Evolutionary conservation across 1,140 invertebrate genomes (phyloP).

Genomic region (Zaprionus gabonicus): DNA sequence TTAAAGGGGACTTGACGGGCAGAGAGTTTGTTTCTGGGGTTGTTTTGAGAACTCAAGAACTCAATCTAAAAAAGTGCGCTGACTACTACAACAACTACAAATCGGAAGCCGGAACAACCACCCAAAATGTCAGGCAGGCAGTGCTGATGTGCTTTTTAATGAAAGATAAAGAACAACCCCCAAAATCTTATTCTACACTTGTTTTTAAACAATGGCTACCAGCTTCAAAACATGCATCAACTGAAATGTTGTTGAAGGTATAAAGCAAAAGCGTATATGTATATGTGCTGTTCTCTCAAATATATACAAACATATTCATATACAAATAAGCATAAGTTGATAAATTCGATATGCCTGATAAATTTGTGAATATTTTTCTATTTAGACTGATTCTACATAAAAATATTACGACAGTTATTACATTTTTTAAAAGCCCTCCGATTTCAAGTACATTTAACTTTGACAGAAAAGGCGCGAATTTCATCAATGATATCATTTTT

Average conservation of each 20-base stretch:
- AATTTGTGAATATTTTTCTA: no score
- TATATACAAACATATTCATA: no score
- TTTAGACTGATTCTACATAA: no score
- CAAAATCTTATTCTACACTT: slow-evolving; percentile 44
- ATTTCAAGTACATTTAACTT: no score
- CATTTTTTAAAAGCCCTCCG: no score
- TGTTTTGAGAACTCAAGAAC: slow-evolving; percentile 39
- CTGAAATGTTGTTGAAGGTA: neutral
- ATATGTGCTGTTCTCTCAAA: no score
- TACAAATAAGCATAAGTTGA: no score
- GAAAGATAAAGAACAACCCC: slow-evolving; percentile 51
- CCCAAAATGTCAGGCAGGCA: slow-evolving; percentile 40
- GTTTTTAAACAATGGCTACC: slow-evolving; percentile 62
- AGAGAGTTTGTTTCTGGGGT: slow-evolving; percentile 2
- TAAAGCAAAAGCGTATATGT: no score
- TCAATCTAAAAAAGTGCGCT: slow-evolving; percentile 52
- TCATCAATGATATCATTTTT: no score
- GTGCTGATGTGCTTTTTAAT: slow-evolving; percentile 46
- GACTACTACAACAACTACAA: slow-evolving; percentile 48
- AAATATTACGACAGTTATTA: no score
- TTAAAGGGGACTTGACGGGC: neutral
- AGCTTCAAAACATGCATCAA: slow-evolving; percentile 38
- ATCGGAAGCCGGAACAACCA: slow-evolving; percentile 40
- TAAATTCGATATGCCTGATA: no score
- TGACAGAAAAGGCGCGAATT: no score